Base-by-base conservation (phyloP, 2,113 vertebrate species). In the Pholis gunnellus region DNA sequence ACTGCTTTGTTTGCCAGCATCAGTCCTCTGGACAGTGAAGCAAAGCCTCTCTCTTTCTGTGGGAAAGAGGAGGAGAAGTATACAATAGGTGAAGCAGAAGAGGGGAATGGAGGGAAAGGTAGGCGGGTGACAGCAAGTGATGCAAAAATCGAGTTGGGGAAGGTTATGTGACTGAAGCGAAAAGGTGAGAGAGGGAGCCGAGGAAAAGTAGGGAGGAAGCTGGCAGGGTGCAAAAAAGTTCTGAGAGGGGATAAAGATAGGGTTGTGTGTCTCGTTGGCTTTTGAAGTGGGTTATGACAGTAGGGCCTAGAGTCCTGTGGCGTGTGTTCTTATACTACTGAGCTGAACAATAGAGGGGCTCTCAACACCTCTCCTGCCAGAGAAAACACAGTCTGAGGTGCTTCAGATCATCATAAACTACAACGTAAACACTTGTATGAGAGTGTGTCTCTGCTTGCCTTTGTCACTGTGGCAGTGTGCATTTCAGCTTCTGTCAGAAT, bases 241-340 rank as follows among this genome's bases (percentile, higher is more conserved):
- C 67, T 75, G 57, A 73, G 84, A 52, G 57, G 63, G 79, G 69
- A 71, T 83, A 72, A 74, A 81, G 83, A 81, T 52, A 73, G 54
- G 72, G 61, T 63, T 44, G 57, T 79, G 54, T 79, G 54, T 82
- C 52, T 71, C 2, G 8, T 48, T n/a, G 38, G 75, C 69, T 82
- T 89, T 91, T 89, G 78, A 90, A 90, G 89, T 63, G 42, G 64
- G 75, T 80, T 89, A 78, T 86, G 64, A 89, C 88, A 83, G 77
- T 57, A 27, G 81, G n/a, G 50, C 69, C 75, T 68, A 0, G 46
- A 78, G 65, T 72, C 86, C 59, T 63, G 85, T 27, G 46, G 69
- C 65, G 75, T 63, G 69, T 86, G 68, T 71, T 82, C 79, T 81
- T 52, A 79, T 38, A 27, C 69, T 63, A 44, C 75, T 46, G 65